Evolutionary conservation across 2,797 vertebrate genomes (phyloP).

Genomic region (Urophycis tenuis): DNA sequence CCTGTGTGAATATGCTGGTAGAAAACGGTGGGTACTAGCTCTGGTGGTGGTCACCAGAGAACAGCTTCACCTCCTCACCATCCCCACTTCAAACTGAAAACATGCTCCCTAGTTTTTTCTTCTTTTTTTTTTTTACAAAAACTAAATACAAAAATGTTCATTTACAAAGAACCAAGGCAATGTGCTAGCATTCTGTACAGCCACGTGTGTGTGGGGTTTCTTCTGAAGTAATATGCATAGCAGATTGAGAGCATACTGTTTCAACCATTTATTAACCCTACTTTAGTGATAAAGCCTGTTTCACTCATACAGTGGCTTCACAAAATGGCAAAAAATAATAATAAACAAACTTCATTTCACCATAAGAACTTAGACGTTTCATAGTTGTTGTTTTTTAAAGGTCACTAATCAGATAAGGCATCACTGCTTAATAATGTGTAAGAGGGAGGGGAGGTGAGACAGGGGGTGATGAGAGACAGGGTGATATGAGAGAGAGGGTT

Average conservation of each 20-base stretch:
- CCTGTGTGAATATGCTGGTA: slow-evolving; percentile 71
- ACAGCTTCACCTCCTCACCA: slow-evolving; percentile 58
- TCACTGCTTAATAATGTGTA: slow-evolving; percentile 86
- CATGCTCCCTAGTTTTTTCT: slow-evolving; percentile 83
- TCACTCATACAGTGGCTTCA: slow-evolving; percentile 67
- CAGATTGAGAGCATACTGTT: slow-evolving; percentile 78
- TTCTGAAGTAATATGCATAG: slow-evolving; percentile 80
- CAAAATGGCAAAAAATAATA: slow-evolving; percentile 57
- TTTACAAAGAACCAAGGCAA: slow-evolving; percentile 99
- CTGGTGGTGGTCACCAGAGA: slow-evolving; percentile 84
- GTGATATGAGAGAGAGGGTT: too few species aligned
- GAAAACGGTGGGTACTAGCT: slow-evolving; percentile 97
- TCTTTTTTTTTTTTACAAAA: slow-evolving; percentile 97
- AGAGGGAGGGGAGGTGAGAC: slow-evolving; percentile 27
- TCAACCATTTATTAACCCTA: slow-evolving; percentile 57
- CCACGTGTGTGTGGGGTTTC: slow-evolving; percentile 55
- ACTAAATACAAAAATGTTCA: slow-evolving; percentile 95
- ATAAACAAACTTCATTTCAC: slow-evolving; percentile 55
- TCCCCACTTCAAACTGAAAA: slow-evolving; percentile 78
- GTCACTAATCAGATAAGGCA: slow-evolving; percentile 92
- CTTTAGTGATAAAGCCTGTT: slow-evolving; percentile 62
- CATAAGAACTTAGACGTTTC: slow-evolving; percentile 34
- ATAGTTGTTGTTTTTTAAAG: slow-evolving; percentile 48
- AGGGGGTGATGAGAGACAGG: too few species aligned
- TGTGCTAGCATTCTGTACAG: slow-evolving; percentile 95